A percentile compares a stretch with the other conserved stretches of the same genome.
Evolutionary conservation across 1,140 invertebrate genomes (phyloP).

Genomic region (Papilio aristodemus): DNA sequence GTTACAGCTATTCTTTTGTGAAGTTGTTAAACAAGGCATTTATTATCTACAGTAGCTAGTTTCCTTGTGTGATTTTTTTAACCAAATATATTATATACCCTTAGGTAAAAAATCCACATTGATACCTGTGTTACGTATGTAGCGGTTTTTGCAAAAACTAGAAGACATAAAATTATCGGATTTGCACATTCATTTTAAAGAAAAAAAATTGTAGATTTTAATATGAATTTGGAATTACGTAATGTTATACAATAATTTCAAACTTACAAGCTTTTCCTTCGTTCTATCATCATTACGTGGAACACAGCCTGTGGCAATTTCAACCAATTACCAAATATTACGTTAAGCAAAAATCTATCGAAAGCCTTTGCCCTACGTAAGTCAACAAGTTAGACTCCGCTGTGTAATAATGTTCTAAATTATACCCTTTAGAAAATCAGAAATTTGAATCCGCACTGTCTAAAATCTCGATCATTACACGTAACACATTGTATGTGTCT

Average conservation of each 20-base stretch:
- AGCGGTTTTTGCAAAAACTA: no score
- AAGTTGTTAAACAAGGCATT: not conserved
- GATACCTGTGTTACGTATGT: no score
- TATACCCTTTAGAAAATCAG: not conserved
- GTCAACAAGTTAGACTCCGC: not conserved
- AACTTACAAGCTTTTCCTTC: not conserved
- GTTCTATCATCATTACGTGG: not conserved
- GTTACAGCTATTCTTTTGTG: slow-evolving; percentile 14
- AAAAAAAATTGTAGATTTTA: no score
- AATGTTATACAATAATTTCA: no score
- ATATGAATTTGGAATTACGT: no score
- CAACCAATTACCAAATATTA: not conserved
- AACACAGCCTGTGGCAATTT: not conserved
- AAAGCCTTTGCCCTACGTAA: not conserved
- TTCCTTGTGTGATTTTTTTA: no score
- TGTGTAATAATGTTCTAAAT: not conserved
- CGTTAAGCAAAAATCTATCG: not conserved
- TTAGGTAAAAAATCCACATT: no score
- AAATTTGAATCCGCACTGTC: not conserved
- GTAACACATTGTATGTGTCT: not conserved
- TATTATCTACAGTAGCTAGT: no score
- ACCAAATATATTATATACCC: no score
- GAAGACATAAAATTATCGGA: no score
- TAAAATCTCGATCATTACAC: no score
- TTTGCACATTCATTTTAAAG: no score